These are phyloP conservation scores for Spermophilus dauricus DNA, from an alignment of 2,113 vertebrate species.

Conservation along the genomic window DNA sequence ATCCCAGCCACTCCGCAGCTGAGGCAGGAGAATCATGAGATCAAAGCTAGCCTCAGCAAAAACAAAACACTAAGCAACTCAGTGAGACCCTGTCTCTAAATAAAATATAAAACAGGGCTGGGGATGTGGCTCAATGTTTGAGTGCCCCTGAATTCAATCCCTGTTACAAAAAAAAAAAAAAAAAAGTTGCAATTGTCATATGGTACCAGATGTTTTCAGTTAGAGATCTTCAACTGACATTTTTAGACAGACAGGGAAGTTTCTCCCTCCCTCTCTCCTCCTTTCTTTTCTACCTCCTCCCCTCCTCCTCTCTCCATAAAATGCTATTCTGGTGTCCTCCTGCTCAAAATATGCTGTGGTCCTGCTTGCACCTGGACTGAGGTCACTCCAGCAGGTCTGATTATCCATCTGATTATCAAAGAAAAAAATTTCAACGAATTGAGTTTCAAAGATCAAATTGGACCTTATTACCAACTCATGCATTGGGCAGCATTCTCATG, in stretches of 20 bases:
- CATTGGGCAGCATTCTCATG: background rate
- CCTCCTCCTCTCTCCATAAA: background rate
- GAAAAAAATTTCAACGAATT: background rate
- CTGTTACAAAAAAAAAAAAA: too few species aligned
- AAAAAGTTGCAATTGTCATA: background rate
- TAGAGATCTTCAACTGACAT: background rate
- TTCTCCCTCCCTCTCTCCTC: background rate
- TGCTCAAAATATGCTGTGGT: background rate
- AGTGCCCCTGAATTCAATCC: too few species aligned
- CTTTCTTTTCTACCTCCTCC: background rate
- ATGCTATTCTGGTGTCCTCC: background rate
- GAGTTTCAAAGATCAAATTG: background rate
- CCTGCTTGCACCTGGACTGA: background rate
- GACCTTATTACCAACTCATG: background rate
- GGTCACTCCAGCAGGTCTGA: background rate
- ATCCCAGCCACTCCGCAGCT: too few species aligned
- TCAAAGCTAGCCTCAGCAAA: too few species aligned
- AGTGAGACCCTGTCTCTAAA: too few species aligned
- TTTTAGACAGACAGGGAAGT: constrained; percentile 6
- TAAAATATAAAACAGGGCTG: too few species aligned
- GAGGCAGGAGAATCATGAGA: too few species aligned
- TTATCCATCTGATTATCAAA: background rate
- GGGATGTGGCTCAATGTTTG: too few species aligned
- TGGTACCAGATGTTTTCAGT: background rate
- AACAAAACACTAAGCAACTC: too few species aligned